Percentiles rank a stretch among this genome's conserved stretches.
Evolutionary conservation across 2,113 vertebrate species (phyloP).

Genomic region (Synchiropus splendidus): DNA sequence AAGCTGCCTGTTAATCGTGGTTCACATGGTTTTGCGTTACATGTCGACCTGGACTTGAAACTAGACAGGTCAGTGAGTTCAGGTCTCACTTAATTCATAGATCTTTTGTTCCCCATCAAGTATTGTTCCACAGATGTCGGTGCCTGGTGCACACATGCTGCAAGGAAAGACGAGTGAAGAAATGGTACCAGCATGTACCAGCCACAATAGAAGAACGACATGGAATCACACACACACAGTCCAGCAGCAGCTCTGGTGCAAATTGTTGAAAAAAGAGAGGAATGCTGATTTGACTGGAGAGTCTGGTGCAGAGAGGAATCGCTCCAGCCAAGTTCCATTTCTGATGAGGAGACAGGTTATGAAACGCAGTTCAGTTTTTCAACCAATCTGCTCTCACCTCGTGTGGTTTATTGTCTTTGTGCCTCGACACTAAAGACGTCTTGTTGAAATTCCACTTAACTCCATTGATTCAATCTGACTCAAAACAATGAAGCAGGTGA

Average conservation of each 20-base stretch:
- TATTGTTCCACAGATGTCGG: constrained; percentile 20
- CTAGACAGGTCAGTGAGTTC: background rate
- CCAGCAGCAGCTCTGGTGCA: constrained; percentile 24
- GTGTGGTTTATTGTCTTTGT: too few relatives aligned
- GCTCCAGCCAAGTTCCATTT: constrained; percentile 26
- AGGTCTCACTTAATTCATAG: constrained; percentile 18
- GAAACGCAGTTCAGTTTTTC: constrained; percentile 22
- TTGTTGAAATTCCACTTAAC: too few relatives aligned
- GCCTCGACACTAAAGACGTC: too few relatives aligned
- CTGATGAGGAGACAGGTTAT: constrained; percentile 37
- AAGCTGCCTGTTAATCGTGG: too few relatives aligned
- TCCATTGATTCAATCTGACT: too few relatives aligned
- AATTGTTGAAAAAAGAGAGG: constrained; percentile 24
- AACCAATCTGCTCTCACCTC: too few relatives aligned
- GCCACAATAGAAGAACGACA: constrained; percentile 12
- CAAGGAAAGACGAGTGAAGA: constrained; percentile 26
- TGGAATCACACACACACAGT: constrained; percentile 6
- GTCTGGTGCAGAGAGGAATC: constrained; percentile 19
- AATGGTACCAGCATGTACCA: constrained; percentile 51
- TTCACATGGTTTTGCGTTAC: too few relatives aligned
- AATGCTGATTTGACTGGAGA: constrained; percentile 40
- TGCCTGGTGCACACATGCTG: constrained; percentile 43
- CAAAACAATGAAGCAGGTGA: too few relatives aligned
- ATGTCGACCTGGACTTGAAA: constrained; percentile 4
- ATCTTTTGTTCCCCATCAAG: constrained; percentile 27